A percentile compares a stretch with the other conserved stretches of the same genome.
phyloP scores from a whole-genome alignment of 53 echinoderm and acorn worm genomes.

The Luidia sarsii region DNA sequence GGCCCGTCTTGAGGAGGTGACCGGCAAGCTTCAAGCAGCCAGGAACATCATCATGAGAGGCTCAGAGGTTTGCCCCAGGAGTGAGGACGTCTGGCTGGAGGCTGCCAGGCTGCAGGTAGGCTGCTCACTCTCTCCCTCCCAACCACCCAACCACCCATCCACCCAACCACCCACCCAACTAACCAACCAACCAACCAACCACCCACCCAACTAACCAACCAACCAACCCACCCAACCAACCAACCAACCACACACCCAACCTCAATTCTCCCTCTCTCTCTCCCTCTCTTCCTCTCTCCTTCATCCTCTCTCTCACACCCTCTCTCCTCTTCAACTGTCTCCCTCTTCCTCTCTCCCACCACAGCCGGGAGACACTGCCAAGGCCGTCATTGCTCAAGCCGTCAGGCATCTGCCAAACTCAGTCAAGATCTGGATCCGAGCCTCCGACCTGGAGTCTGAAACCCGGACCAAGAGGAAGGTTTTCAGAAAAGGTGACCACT shows the following conservation, averaged over 20 bases:
- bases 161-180: too few relatives aligned
- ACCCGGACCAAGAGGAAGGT: constrained; percentile 82
- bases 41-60: constrained; percentile 97
- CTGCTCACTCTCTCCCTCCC: not conserved
- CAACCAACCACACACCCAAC: too few relatives aligned
- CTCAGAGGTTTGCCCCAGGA: constrained; percentile 86
- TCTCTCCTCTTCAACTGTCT: too few relatives aligned
- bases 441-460: constrained; percentile 82
- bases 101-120: constrained; percentile 93
- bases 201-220: too few relatives aligned
- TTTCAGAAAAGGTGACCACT: constrained; percentile 90
- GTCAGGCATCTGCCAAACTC: constrained; percentile 92
- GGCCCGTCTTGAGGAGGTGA: constrained; percentile 95
- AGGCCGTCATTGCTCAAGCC: constrained; percentile 95
- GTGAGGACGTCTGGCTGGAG: constrained; percentile 97
- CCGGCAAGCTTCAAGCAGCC: constrained; percentile 95
- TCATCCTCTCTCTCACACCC: too few relatives aligned
- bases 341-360: not conserved
- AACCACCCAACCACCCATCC: too few relatives aligned
- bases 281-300: too few relatives aligned
- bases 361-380: constrained; percentile 88
- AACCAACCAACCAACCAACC: too few relatives aligned
- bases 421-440: constrained; percentile 94
- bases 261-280: too few relatives aligned
- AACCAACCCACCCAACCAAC: too few relatives aligned